Evolutionary conservation across 2,888 invertebrate genomes (phyloP), one percentile per base, ranked within the genome.

Genomic region (Argyresthia goedartella): DNA sequence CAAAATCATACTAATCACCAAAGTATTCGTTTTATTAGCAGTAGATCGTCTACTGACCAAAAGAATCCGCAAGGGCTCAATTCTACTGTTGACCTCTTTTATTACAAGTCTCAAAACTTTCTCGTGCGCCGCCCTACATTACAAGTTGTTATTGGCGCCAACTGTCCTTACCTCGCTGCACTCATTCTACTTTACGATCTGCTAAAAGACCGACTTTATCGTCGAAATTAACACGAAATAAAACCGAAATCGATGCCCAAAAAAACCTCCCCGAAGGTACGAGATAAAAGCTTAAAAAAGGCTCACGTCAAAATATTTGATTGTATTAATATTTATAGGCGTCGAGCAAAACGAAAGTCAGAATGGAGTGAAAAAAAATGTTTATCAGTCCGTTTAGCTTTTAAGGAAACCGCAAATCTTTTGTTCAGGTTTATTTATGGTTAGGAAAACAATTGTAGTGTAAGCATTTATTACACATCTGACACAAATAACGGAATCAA

Each of bases 211-310:
- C 73, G 69, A 79, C 81, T 82, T 81, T 81, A 79, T 84, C 81
- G 86, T 78, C 81, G 81, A 87, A 87, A 84, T 87, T 86, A 84
- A 86, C 87, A 82, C 84, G 80, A 84, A 86, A 84, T 81, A 86
- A 87, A 84, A 86, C 77, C 76, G 73, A 70, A 79, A 81, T 79
- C 82, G 78, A 77, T 72, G 58, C 71, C 66, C 63, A 78, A 74
- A 82, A 82, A 81, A 79, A 84, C 81, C 74, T 78, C 80, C 79
- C 80, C 81, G 70, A 81, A 81, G 82, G 76, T 72, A 78, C 73
- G 76, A 84, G 84, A 82, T 81, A 81, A 85, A 77, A 81, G 79
- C 72, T 84, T 86, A 81, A 86, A 86, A 81, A 85, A 84, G 79
- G 81, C 71, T 69, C 77, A 86, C 80, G 88, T 88, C 85, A 85